These are phyloP conservation scores for Chrysodeixis includens DNA, from an alignment of 2,888 invertebrate genomes.

Conservation along the genomic window DNA sequence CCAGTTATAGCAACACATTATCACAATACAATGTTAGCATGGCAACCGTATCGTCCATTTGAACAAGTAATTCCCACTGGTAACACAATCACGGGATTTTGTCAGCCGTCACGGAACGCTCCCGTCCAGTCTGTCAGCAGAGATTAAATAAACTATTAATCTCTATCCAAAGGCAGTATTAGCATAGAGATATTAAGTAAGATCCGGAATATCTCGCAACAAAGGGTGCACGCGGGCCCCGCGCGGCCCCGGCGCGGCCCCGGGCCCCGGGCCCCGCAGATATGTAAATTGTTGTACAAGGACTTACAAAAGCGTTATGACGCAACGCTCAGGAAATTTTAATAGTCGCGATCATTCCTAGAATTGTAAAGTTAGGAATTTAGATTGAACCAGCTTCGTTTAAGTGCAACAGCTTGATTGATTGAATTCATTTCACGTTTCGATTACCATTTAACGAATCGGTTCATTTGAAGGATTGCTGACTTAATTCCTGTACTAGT, in stretches of 20 bases:
- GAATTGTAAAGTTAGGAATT: constrained; percentile 49
- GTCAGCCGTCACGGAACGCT: constrained; percentile 35
- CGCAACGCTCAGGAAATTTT: constrained; percentile 31
- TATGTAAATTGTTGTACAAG: constrained; percentile 62
- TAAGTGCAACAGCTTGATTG: constrained; percentile 50
- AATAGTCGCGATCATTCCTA: constrained; percentile 31
- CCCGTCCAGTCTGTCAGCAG: constrained; percentile 35
- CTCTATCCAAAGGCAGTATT: constrained; percentile 59
- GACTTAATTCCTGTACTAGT: not conserved
- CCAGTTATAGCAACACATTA: not conserved
- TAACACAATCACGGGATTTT: constrained; percentile 51
- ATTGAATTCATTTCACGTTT: constrained; percentile 38
- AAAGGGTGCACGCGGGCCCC: constrained; percentile 41
- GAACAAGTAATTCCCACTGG: constrained; percentile 24
- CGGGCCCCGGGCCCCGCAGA: constrained; percentile 49
- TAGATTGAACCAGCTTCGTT: constrained; percentile 46
- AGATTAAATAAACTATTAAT: constrained; percentile 62
- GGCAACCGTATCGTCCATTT: not conserved
- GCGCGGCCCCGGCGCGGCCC: not conserved
- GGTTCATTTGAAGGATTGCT: constrained; percentile 8
- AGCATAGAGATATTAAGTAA: constrained; percentile 54
- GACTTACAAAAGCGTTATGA: constrained; percentile 54
- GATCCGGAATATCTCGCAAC: constrained; percentile 49
- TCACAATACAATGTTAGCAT: not conserved
- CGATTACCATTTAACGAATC: constrained; percentile 9